Evolutionary conservation across 2,113 vertebrate species (phyloP).

Genomic region (Micromys minutus): DNA sequence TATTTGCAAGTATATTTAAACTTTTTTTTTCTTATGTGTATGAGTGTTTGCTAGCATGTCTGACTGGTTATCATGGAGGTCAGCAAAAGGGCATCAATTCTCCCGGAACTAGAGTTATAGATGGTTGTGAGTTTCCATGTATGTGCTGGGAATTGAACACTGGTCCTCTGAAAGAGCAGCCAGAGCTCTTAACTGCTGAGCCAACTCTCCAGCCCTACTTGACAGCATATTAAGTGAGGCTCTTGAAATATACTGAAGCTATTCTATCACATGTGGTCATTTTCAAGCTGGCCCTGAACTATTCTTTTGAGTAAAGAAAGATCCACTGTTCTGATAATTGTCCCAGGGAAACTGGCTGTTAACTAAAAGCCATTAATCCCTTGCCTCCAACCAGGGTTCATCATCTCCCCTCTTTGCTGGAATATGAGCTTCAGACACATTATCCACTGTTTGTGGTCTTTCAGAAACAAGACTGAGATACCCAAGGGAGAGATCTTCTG

Average conservation of each 20-base stretch:
- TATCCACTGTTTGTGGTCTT: slow-evolving; percentile 26
- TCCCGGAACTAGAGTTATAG: background rate
- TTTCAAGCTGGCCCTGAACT: background rate
- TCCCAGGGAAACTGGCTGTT: background rate
- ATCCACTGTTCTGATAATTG: background rate
- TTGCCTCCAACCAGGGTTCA: background rate
- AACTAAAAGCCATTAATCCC: background rate
- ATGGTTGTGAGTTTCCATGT: background rate
- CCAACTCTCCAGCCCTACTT: background rate
- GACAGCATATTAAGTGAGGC: background rate
- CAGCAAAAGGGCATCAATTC: background rate
- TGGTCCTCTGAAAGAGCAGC: background rate
- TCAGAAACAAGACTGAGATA: background rate
- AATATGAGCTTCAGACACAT: background rate
- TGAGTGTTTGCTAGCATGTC: background rate
- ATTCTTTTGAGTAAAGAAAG: background rate
- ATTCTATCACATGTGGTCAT: background rate
- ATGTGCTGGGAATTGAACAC: background rate
- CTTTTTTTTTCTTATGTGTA: background rate
- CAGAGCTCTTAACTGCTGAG: background rate
- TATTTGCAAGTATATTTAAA: background rate
- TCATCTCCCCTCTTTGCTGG: background rate
- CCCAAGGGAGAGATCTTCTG: background rate
- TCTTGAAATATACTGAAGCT: background rate
- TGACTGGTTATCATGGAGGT: background rate